These are phyloP conservation scores for Nasonia oneida DNA, from an alignment of 2,888 invertebrate genomes.

Conservation along the genomic window DNA sequence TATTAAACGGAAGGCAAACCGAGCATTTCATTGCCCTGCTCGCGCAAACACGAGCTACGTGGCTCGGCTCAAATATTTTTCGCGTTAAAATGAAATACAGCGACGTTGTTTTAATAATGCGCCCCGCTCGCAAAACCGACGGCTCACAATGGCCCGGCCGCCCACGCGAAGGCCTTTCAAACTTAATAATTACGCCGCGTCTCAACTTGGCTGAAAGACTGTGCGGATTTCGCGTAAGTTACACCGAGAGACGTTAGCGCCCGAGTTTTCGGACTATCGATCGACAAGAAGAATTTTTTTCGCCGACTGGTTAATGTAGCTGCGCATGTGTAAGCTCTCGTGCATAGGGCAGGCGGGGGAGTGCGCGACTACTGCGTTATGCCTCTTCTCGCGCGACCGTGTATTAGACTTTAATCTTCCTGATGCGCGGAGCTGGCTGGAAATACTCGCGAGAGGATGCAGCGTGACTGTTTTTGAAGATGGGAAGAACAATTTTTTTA, in stretches of 20 bases:
- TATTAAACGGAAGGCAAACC: slow-evolving; percentile 1
- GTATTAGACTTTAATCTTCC: slow-evolving; percentile 50
- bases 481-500: not conserved
- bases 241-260: not conserved
- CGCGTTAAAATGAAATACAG: not conserved
- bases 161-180: not conserved
- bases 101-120: not conserved
- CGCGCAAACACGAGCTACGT: not conserved
- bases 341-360: not conserved
- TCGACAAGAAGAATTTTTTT: not conserved
- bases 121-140: not conserved
- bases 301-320: not conserved
- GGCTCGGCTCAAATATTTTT: not conserved
- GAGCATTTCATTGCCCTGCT: not conserved
- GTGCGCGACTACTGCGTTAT: not conserved
- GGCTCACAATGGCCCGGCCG: not conserved
- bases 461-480: slow-evolving; percentile 5
- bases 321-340: not conserved
- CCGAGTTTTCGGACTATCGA: slow-evolving; percentile 1
- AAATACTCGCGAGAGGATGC: not conserved
- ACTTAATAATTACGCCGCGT: not conserved
- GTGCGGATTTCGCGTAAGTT: not conserved
- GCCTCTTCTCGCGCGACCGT: not conserved
- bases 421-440: slow-evolving; percentile 22
- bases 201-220: not conserved